phyloP scores from a whole-genome alignment of 2,113 vertebrate genomes.

The Thryonomys swinderianus region DNA sequence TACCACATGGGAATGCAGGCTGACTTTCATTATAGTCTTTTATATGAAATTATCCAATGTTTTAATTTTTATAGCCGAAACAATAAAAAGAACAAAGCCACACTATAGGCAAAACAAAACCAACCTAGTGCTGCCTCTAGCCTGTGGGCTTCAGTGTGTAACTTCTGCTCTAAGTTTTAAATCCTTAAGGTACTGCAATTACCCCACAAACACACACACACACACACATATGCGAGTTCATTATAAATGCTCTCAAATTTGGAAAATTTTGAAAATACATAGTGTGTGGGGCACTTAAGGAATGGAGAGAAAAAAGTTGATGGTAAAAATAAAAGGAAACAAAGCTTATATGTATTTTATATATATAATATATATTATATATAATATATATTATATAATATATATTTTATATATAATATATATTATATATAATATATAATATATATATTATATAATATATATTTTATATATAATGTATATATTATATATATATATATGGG shows the following conservation, averaged over 20 bases:
- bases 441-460: no score
- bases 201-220: not conserved
- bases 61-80: constrained; percentile 23
- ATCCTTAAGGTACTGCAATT: not conserved
- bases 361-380: no score
- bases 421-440: no score
- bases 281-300: not conserved
- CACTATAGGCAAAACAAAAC: not conserved
- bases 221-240: not conserved
- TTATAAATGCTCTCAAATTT: constrained; percentile 26
- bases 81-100: not conserved
- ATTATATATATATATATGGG: no score
- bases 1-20: not conserved
- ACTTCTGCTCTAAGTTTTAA: constrained; percentile 28
- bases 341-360: no score
- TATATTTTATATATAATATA: no score
- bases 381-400: no score
- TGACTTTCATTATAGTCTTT: constrained; percentile 28
- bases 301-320: no score
- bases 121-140: not conserved
- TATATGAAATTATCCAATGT: constrained; percentile 22
- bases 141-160: not conserved
- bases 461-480: no score
- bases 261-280: constrained; percentile 45
- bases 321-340: no score